phyloP scores from a whole-genome alignment of 2,888 invertebrate species.

The Meta bourneti region DNA sequence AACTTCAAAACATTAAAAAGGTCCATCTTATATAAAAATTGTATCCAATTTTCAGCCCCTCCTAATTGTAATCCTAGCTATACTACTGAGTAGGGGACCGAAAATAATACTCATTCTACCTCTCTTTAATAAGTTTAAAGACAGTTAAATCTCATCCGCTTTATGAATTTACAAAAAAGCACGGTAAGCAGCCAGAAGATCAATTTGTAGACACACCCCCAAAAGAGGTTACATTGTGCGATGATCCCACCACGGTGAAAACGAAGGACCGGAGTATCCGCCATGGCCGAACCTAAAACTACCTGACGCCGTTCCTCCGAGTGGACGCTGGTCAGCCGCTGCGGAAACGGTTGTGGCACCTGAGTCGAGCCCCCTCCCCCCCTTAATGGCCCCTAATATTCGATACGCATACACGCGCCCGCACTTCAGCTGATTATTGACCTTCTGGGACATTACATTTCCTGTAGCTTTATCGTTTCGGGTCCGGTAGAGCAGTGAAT shows the following conservation, averaged over 20 bases:
- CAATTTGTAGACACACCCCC: conserved; percentile 23
- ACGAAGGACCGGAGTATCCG: not conserved
- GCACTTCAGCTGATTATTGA: conserved; percentile 58
- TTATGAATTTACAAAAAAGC: not conserved
- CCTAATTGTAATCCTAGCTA: too few species aligned
- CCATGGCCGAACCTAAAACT: conserved; percentile 30
- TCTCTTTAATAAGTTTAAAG: not conserved
- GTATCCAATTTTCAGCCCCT: too few species aligned
- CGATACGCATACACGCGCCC: conserved; percentile 57
- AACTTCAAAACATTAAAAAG: too few species aligned
- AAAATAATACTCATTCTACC: too few species aligned
- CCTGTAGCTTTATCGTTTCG: conserved; percentile 11
- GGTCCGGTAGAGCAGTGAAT: conserved; percentile 14
- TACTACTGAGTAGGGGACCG: too few species aligned
- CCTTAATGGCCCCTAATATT: conserved; percentile 58
- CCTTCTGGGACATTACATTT: conserved; percentile 56
- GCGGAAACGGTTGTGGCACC: conserved; percentile 55
- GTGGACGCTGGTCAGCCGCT: conserved; percentile 66
- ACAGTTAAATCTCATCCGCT: not conserved
- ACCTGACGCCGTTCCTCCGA: conserved; percentile 42
- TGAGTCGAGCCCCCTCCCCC: conserved; percentile 14
- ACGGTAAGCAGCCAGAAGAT: not conserved
- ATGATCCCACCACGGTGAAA: not conserved
- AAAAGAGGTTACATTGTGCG: not conserved
- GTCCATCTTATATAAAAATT: too few species aligned